phyloP scores from a whole-genome alignment of 2,888 invertebrate genomes.

The Pseudoips prasinana region DNA sequence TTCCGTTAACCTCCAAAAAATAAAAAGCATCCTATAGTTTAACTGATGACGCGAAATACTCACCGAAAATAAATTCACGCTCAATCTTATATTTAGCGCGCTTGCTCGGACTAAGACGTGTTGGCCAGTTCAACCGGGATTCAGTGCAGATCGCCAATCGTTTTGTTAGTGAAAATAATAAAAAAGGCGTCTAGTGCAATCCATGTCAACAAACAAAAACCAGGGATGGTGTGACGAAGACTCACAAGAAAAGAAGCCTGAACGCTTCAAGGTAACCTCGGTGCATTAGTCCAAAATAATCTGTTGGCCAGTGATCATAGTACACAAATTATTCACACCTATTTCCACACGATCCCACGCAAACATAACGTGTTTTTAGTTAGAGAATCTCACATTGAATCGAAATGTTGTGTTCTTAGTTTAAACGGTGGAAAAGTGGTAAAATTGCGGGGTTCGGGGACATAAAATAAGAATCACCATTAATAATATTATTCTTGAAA shows the following conservation, averaged over 20 bases:
- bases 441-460: conserved; percentile 60
- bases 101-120: conserved; percentile 65
- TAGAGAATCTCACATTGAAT: conserved; percentile 69
- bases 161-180: conserved; percentile 46
- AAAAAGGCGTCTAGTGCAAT: conserved; percentile 45
- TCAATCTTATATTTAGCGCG: conserved; percentile 80
- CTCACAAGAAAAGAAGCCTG: conserved; percentile 44
- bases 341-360: conserved; percentile 80
- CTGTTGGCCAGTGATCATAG: conserved; percentile 63
- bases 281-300: conserved; percentile 68
- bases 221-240: conserved; percentile 51
- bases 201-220: conserved; percentile 51
- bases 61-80: conserved; percentile 79
- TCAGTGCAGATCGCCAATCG: conserved; percentile 72
- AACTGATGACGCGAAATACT: conserved; percentile 75
- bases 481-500: conserved; percentile 2
- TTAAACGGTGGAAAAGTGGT: conserved; percentile 64
- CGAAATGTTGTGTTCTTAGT: conserved; percentile 79
- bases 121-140: conserved; percentile 75
- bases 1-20: conserved; percentile 34
- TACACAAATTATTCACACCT: conserved; percentile 78
- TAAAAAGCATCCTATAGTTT: conserved; percentile 36
- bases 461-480: conserved; percentile 2
- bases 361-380: conserved; percentile 76
- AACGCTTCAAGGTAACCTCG: conserved; percentile 70